These are phyloP conservation scores for Agrochola lota DNA, from an alignment of 2,888 invertebrate species.

Conservation along the genomic window DNA sequence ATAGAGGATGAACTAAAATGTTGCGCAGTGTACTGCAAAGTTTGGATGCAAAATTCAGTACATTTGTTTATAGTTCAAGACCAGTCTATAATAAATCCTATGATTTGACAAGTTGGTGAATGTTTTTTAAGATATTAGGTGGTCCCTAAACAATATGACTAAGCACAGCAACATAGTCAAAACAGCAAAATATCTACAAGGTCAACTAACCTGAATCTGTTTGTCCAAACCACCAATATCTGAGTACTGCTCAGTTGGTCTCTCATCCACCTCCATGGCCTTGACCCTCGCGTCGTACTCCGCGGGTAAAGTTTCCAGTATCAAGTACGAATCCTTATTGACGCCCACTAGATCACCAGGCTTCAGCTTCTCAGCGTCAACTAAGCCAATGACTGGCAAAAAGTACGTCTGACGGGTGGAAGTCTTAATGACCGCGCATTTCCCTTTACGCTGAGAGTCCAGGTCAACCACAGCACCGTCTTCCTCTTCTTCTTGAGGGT, in stretches of 20 bases:
- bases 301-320: conserved; percentile 98
- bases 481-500: conserved; percentile 99
- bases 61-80: neutral
- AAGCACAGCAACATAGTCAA: neutral
- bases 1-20: neutral
- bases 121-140: neutral
- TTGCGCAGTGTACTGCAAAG: neutral
- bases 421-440: conserved; percentile 99
- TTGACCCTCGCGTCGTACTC: conserved; percentile 99
- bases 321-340: conserved; percentile 99
- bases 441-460: conserved; percentile 99
- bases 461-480: conserved; percentile 99
- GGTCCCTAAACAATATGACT: neutral
- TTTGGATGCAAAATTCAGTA: neutral
- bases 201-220: conserved; percentile 94
- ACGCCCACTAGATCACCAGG: conserved; percentile 99
- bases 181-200: neutral
- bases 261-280: conserved; percentile 99
- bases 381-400: conserved; percentile 99
- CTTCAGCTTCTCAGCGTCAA: conserved; percentile 99
- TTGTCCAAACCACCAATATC: conserved; percentile 99
- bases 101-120: neutral
- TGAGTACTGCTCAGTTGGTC: conserved; percentile 99
- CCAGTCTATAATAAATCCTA: neutral
- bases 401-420: conserved; percentile 99